Base-by-base conservation (phyloP, 2,113 vertebrate species). In the Tauraco erythrolophus region DNA sequence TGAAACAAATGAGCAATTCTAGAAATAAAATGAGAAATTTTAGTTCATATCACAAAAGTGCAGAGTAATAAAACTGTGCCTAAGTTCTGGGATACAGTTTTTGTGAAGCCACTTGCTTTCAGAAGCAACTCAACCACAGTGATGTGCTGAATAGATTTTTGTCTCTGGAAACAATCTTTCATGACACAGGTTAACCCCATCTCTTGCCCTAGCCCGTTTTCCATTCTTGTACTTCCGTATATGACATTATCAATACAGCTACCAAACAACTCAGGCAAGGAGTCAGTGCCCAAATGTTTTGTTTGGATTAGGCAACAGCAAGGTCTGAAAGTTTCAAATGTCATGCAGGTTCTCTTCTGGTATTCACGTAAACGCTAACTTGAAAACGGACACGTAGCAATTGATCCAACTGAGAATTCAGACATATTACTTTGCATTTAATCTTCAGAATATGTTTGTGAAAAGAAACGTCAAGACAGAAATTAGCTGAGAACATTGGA, bases 201-300 rank as follows among this genome's bases (percentile, higher is more conserved):
- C n/a, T 37, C n/a, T 58, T 76, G 21, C 41, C 43, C 64, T 39
- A 28, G 8, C n/a, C 7, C 4, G 0, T 35, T 62, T 31, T 31
- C 24, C 54, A n/a, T 39, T 43, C 62, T 62, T 3, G 0, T 31
- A 14, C 11, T 45, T 64, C 58, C 10, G 0, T 5, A 6, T 43
- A 11, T 18, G 31, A 58, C 14, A 10, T n/a, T 58, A 21, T 16
- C 45, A 41, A 66, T 5, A 28, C 43, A 79, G 46, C 30, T 77
- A 57, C 50, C 56, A 46, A 75, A 35, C 19, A 76, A 43, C 51
- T 64, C 14, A 3, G 37, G 39, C 64, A 66, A 61, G 57, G 46
- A 43, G 41, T 43, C 23, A 81, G 39, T 11, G 12, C 35, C 46
- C 25, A n/a, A 61, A 19, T 3, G 37, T 71, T 89, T 66, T 66